Evolutionary conservation across 2,888 invertebrate genomes (phyloP).

Genomic region (Chloromyia formosa): DNA sequence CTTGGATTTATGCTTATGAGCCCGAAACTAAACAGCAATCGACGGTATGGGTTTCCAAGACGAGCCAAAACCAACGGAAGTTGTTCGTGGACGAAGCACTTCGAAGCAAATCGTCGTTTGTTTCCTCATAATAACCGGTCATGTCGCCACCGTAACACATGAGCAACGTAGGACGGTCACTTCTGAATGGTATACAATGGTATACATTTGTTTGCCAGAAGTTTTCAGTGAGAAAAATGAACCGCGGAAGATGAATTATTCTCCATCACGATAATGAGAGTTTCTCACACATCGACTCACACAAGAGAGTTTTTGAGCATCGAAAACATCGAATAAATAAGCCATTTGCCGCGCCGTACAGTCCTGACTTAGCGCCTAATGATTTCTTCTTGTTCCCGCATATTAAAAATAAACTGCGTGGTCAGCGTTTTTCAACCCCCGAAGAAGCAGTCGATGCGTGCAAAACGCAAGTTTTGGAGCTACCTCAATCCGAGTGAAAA

Average conservation of each 20-base stretch:
- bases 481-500: too few relatives aligned
- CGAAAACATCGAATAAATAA: too few relatives aligned
- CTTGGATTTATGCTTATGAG: slow-evolving; percentile 52
- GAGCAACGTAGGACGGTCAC: too few relatives aligned
- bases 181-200: slow-evolving; percentile 21
- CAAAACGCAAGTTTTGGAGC: not conserved
- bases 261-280: slow-evolving; percentile 22
- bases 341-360: not conserved
- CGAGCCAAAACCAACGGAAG: slow-evolving; percentile 18
- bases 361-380: not conserved
- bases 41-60: slow-evolving; percentile 20
- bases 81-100: slow-evolving; percentile 15
- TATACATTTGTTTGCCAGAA: not conserved
- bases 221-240: not conserved
- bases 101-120: slow-evolving; percentile 13
- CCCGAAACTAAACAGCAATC: slow-evolving; percentile 37
- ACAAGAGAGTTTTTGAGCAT: slow-evolving; percentile 8
- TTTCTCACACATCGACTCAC: slow-evolving; percentile 17
- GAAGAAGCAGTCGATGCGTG: not conserved
- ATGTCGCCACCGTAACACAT: slow-evolving; percentile 7
- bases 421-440: not conserved
- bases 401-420: too few relatives aligned
- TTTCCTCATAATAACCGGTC: slow-evolving; percentile 7
- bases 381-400: not conserved
- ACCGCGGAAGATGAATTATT: slow-evolving; percentile 6